Evolutionary conservation across 2,888 invertebrate species (phyloP), one percentile per base, ranked within the genome.

Genomic region (Myopa tessellatipennis): DNA sequence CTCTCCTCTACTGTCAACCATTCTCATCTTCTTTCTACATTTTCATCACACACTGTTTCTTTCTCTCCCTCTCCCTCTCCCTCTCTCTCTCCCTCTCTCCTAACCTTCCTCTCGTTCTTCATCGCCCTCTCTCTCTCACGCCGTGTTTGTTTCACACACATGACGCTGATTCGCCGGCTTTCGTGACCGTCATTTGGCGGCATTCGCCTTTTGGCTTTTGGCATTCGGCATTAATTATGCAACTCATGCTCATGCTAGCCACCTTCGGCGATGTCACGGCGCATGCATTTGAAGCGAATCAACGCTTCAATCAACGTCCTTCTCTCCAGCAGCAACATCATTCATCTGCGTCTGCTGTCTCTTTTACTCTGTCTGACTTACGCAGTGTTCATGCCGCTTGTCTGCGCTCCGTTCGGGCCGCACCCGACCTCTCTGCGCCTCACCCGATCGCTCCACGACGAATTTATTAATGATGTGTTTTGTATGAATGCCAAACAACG

Each of bases 161-260:
- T 14, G 50, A 10, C 45, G 55, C 67, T n/a, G 14, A 2, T 34
- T 34, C 40, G n/a, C 4, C 40, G 16, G n/a, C 55, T 38, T 12
- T 34, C 67, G 52, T 36, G 63, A 70, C 70, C 50, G 38, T 68
- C 68, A 58, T 55, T 63, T 63, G 63, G 63, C 67, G 38, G 65
- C 55, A 16, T 65, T n/a, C 18, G 36, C 65, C 40, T 38, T n/a
- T 50, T 73, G 73, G n/a, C 73, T 18, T 71, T 26, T 34, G 36
- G 72, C 34, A 38, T 58, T 61, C 74, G 58, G 63, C 67, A 77
- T 79, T 77, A 77, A 77, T 77, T 67, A 77, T 79, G 77, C 77
- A 78, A 68, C 69, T 69, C 75, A 76, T 45, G 72, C 70, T 71
- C 45, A 16, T 34, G 68, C 58, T 58, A 65, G 38, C 34, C 50